These are phyloP conservation scores for Trachelipus rathkii DNA, from an alignment of 1,140 invertebrate genomes.

Conservation along the genomic window DNA sequence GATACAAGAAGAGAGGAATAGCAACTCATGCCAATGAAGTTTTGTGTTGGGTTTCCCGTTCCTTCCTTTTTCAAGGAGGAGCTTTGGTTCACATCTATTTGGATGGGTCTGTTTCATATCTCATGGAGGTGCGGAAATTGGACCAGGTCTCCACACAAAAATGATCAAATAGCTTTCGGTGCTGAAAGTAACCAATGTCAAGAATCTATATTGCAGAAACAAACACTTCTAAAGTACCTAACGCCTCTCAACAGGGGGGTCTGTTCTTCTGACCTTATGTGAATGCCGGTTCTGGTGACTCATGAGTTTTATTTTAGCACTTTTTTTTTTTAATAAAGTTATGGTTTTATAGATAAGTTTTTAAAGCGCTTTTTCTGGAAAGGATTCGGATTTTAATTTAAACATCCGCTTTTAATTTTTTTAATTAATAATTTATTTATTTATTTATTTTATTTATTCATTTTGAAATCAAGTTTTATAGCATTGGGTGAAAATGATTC, in stretches of 20 bases:
- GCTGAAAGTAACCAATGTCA: conserved; percentile 65
- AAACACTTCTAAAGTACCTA: conserved; percentile 87
- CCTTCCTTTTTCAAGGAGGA: conserved; percentile 80
- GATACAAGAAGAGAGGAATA: conserved; percentile 71
- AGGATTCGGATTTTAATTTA: too few relatives aligned
- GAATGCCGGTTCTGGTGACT: conserved; percentile 83
- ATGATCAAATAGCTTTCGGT: conserved; percentile 68
- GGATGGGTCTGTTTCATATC: conserved; percentile 88
- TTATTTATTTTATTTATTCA: too few relatives aligned
- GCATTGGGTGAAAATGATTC: too few relatives aligned
- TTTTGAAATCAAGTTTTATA: too few relatives aligned
- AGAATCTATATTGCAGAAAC: conserved; percentile 85
- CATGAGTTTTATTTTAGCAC: too few relatives aligned
- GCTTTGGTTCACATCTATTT: conserved; percentile 82
- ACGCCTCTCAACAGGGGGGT: conserved; percentile 88
- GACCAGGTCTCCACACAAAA: conserved; percentile 91
- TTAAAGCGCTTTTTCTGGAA: too few relatives aligned
- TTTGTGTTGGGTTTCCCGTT: conserved; percentile 78
- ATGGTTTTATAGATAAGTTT: too few relatives aligned
- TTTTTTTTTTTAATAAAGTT: too few relatives aligned
- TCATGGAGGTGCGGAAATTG: conserved; percentile 92
- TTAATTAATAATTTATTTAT: too few relatives aligned
- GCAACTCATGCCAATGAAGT: conserved; percentile 80
- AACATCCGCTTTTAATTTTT: too few relatives aligned
- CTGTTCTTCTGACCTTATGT: conserved; percentile 87